Base-by-base conservation (phyloP, 2,797 vertebrate species). In the Bovichtus variegatus region DNA sequence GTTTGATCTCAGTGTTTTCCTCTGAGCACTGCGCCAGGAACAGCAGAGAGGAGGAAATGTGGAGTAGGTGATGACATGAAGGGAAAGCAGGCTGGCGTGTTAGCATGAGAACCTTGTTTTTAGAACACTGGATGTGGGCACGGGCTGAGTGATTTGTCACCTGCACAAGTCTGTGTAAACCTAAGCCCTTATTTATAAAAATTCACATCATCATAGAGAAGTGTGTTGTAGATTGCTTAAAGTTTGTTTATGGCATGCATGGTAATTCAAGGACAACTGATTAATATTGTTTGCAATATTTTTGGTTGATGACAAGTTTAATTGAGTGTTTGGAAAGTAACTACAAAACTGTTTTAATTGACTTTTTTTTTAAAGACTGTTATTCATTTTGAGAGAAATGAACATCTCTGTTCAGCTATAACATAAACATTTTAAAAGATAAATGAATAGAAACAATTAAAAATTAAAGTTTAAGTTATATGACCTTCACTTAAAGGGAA, bases 1-100 rank as follows among this genome's bases (percentile, higher is more conserved):
- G 83, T 94, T 92, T 92, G 90, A 93, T 91, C 78, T 84, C 16
- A 0, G 69, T 49, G 57, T 78, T 88, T 83, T 66, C 31, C 62
- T 53, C 58, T 5, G 74, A 78, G 79, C 41, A 3, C 63, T n/a
- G 66, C 49, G 74, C 57, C 79, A 68, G 85, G 74, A 80, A 79
- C 34, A 2, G 70, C 71, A 60, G 50, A 60, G 46, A 78, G 66
- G 76, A 84, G 85, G 85, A 89, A 87, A 84, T 60, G 78, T 77
- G 40, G 72, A 84, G 59, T 61, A 84, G 83, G 82, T 79, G 88
- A 82, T 79, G 83, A 89, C 78, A 82, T 60, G 79, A 82, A 83
- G 64, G 66, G 66, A 86, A 70, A 79, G 75, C 75, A 71, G 75
- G 63, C 64, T 58, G 58, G 34, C 4, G 31, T 66, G 63, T 74